Base-by-base conservation (phyloP, 2,113 vertebrate genomes). In the Nannobrachium achirus region DNA sequence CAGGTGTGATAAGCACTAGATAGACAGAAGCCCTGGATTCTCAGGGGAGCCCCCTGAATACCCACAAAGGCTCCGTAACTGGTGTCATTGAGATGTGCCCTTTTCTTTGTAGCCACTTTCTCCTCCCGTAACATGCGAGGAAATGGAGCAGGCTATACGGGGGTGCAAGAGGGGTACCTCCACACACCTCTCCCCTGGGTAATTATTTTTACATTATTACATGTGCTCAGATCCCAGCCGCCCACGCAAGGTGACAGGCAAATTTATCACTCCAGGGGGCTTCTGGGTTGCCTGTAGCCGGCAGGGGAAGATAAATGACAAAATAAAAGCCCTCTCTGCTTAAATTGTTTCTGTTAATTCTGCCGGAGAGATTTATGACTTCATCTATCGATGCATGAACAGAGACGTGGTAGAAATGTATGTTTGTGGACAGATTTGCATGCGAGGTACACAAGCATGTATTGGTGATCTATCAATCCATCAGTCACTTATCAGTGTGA, bases 121-220 rank as follows among this genome's bases (percentile, higher is more conserved):
- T 56, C 63, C 73, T 75, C 73, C 83, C 71, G 63, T 66, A 69
- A 83, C 72, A 66, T 56, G 76, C 74, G 73, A 18, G 55, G 72
- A 84, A 69, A 76, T 42, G 60, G 61, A 77, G 73, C 78, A 66
- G 71, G 56, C 74, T 57, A 56, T 19, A 76, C 65, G 77, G 80
- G 77, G 80, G 75, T 74, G 78, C 68, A 66, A 62, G 66, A 49
- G 63, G 78, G 79, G 84, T 84, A 73, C 86, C 86, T 82, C 78
- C 59, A 66, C 78, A 75, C 84, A 81, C 75, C 80, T 89, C 80
- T 93, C 93, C 91, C 91, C 75, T 78, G 92, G 92, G 93, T 94
- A 93, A 94, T 94, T 93, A 94, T 94, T 93, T 92, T 90, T 93
- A 93, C 92, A 94, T 93, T 93, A 93, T 93, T 93, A 93, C 92